Evolutionary conservation across 2,888 invertebrate genomes (phyloP).

Genomic region (Chalcosyrphus nemorum): DNA sequence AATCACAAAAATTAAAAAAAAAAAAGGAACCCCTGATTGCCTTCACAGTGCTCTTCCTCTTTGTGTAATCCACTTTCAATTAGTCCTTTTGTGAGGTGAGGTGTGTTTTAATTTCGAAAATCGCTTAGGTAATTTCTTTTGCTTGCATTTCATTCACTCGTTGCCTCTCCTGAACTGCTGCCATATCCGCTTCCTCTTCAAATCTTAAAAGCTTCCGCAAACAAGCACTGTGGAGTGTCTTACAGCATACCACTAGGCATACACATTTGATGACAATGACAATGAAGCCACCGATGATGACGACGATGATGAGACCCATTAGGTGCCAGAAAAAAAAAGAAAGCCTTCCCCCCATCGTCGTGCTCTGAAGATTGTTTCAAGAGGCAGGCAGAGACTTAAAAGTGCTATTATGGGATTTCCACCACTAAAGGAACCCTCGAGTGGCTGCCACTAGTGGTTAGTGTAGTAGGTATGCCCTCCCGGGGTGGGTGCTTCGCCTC

Average conservation of each 20-base stretch:
- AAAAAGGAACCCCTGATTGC: not conserved
- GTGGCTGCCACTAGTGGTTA: conserved; percentile 61
- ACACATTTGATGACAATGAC: conserved; percentile 51
- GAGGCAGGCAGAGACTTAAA: conserved; percentile 51
- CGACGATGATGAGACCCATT: conserved; percentile 46
- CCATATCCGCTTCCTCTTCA: conserved; percentile 24
- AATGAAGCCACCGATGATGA: not conserved
- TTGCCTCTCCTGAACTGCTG: not conserved
- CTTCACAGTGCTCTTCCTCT: not conserved
- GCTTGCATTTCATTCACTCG: conserved; percentile 32
- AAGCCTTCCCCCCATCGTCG: conserved; percentile 5
- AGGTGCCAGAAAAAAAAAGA: conserved; percentile 14
- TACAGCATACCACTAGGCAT: conserved; percentile 20
- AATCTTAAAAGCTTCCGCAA: conserved; percentile 57
- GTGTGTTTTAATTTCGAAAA: conserved; percentile 42
- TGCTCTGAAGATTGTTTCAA: conserved; percentile 51
- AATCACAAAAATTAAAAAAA: too few species aligned
- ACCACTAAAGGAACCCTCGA: conserved; percentile 55
- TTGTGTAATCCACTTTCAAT: conserved; percentile 19
- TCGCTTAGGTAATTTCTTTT: conserved; percentile 54
- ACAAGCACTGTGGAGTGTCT: conserved; percentile 37
- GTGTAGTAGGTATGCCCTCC: conserved; percentile 17
- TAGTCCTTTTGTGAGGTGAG: conserved; percentile 11
- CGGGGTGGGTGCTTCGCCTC: conserved; percentile 9
- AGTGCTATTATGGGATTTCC: conserved; percentile 63